Base-by-base conservation (phyloP, 23 tunicate genomes). In the Oikopleura albicans region DNA sequence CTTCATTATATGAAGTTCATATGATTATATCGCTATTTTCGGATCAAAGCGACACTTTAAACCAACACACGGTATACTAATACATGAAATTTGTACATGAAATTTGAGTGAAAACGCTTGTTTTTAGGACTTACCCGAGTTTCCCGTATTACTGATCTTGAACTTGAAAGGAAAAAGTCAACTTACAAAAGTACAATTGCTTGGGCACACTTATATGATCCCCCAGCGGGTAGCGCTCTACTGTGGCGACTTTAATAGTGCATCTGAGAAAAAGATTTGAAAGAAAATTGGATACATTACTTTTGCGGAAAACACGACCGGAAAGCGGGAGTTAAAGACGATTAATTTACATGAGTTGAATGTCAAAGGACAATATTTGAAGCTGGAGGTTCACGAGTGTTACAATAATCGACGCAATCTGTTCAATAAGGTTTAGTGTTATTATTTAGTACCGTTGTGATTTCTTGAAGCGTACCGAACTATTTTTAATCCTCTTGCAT, bases 361-460 rank as follows among this genome's bases (percentile, higher is more conserved):
- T 29, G 37, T 29, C 4, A 27, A 12, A 12, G 79, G 36, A 16
- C 79, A 71, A 29, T 71, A 71, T 71, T 2, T 71, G 4, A 71
- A 71, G 79, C 31, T 71, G 28, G 79, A 71, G 31, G 35, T 71
- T 71, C 35, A 71, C 35, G 79, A 71, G 31, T 29, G 34, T 16
- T 71, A 16, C 79, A 71, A 71, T 29, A 71, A 71, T 12, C 27
- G 35, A 29, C 35, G 34, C 4, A 71, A 71, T 71, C 35, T 71
- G 36, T 71, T 71, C 37, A 71, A 71, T 29, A 71, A 71, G 79
- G 79, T 71, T n/a, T n/a, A n/a, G n/a, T n/a, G n/a, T n/a, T n/a
- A n/a, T n/a, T n/a, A n/a, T n/a, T n/a, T n/a, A n/a, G n/a, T n/a
- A n/a, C n/a, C n/a, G n/a, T n/a, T n/a, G n/a, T n/a, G n/a, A n/a